A percentile compares a stretch with the other conserved stretches of the same genome.
Conservation (phyloP, 2,888 invertebrate species). For the Helicoverpa assulta region DNA sequence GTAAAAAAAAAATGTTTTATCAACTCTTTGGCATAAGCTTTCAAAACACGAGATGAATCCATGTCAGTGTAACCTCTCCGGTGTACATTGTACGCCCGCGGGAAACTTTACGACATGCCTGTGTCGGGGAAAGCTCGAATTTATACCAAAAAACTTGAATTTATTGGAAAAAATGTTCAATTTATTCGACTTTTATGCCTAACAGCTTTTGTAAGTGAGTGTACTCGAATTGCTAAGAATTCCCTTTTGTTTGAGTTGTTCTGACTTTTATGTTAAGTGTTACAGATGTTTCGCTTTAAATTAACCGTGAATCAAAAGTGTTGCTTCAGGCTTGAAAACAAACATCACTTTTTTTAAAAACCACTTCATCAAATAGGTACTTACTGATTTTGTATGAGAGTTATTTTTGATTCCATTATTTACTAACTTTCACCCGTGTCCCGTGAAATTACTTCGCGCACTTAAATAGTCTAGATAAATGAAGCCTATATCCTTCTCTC, state of each 20-base stretch:
- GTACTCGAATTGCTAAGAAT: slow-evolving; percentile 39
- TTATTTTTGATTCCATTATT: too few relatives aligned
- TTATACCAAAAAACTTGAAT: slow-evolving; percentile 49
- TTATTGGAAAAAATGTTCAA: slow-evolving; percentile 51
- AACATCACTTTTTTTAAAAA: not conserved
- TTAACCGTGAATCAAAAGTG: not conserved
- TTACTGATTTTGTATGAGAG: too few relatives aligned
- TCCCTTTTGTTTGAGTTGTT: slow-evolving; percentile 23
- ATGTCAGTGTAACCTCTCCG: slow-evolving; percentile 62
- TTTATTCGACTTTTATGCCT: slow-evolving; percentile 59
- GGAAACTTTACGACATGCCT: slow-evolving; percentile 71
- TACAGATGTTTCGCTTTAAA: slow-evolving; percentile 16
- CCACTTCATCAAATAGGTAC: too few relatives aligned
- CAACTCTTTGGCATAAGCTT: slow-evolving; percentile 70
- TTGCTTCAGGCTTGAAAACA: not conserved
- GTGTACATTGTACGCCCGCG: slow-evolving; percentile 65
- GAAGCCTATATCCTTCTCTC: too few relatives aligned
- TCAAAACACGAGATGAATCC: slow-evolving; percentile 76
- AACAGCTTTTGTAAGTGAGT: slow-evolving; percentile 46
- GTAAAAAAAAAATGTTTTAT: slow-evolving; percentile 6
- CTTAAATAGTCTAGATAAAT: too few relatives aligned
- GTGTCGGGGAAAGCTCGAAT: slow-evolving; percentile 54
- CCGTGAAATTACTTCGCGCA: too few relatives aligned
- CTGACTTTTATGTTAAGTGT: slow-evolving; percentile 12
- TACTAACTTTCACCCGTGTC: too few relatives aligned